These are phyloP conservation scores for Halictus quadricinctus DNA, from an alignment of 2,888 invertebrate genomes.

Conservation along the genomic window DNA sequence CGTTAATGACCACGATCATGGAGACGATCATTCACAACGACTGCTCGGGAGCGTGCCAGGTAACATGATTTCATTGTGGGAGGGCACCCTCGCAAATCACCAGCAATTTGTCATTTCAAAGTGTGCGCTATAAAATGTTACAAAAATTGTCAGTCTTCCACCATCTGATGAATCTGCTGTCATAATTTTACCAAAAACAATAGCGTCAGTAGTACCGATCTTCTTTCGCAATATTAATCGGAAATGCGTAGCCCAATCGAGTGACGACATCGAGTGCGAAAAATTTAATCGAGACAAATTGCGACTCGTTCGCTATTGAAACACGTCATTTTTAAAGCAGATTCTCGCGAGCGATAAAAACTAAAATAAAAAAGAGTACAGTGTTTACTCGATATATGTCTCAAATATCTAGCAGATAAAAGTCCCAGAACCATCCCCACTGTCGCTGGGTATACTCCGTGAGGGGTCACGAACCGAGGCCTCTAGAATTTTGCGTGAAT, in stretches of 20 bases:
- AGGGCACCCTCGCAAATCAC: background rate
- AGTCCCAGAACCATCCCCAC: too few relatives aligned
- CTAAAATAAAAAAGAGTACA: background rate
- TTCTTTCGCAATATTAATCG: background rate
- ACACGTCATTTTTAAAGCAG: background rate
- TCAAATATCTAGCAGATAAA: too few relatives aligned
- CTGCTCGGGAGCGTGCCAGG: background rate
- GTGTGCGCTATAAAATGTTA: background rate
- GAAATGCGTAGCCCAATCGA: background rate
- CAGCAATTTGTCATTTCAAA: background rate
- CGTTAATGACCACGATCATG: background rate
- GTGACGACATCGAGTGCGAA: background rate
- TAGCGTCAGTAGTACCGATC: background rate
- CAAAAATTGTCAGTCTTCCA: background rate
- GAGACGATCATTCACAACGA: slow-evolving; percentile 6
- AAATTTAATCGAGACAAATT: background rate
- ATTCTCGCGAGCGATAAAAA: background rate
- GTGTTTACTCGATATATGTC: too few relatives aligned
- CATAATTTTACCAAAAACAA: too few relatives aligned
- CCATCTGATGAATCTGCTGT: background rate
- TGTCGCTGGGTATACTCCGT: too few relatives aligned
- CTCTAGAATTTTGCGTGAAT: too few relatives aligned
- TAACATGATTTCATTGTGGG: background rate
- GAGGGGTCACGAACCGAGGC: too few relatives aligned
- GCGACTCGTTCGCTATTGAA: background rate